Conservation (phyloP, 1,140 invertebrate species). For the Lordiphosa clarofinis region DNA sequence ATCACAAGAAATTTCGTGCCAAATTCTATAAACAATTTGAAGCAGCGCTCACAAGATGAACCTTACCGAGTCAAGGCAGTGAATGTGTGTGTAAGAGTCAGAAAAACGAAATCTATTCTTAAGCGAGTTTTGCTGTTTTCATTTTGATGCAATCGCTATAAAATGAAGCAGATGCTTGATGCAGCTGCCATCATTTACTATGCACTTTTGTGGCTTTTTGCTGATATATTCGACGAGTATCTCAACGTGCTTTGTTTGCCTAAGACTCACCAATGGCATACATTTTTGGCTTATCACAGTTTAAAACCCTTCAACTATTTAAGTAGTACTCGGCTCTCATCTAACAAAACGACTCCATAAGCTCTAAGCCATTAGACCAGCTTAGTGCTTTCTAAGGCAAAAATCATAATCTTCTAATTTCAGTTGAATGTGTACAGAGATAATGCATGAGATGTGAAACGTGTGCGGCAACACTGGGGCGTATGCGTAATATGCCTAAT, state of each 20-base stretch:
- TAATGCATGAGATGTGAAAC: slow-evolving; percentile 28
- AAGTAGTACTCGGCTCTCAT: slow-evolving; percentile 4
- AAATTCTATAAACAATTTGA: slow-evolving; percentile 4
- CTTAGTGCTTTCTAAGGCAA: slow-evolving; percentile 41
- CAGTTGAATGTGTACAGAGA: slow-evolving; percentile 19
- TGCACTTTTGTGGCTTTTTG: too few species aligned
- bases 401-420: slow-evolving; percentile 74
- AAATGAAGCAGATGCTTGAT: too few species aligned
- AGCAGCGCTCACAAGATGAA: slow-evolving; percentile 12
- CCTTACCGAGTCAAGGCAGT: too few species aligned
- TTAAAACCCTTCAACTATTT: slow-evolving; percentile 3
- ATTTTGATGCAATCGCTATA: too few species aligned
- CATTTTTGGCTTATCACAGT: too few species aligned
- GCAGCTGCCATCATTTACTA: too few species aligned
- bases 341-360: slow-evolving; percentile 33
- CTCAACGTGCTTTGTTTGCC: too few species aligned
- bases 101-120: too few species aligned
- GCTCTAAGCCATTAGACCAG: slow-evolving; percentile 60
- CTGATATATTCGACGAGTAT: too few species aligned
- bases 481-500: slow-evolving; percentile 74
- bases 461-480: slow-evolving; percentile 29
- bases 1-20: slow-evolving; percentile 7
- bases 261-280: too few species aligned
- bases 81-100: too few species aligned
- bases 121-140: too few species aligned